Evolutionary conservation across 2,888 invertebrate genomes (phyloP), one percentile per base, ranked within the genome.

Genomic region (Trilocha varians): DNA sequence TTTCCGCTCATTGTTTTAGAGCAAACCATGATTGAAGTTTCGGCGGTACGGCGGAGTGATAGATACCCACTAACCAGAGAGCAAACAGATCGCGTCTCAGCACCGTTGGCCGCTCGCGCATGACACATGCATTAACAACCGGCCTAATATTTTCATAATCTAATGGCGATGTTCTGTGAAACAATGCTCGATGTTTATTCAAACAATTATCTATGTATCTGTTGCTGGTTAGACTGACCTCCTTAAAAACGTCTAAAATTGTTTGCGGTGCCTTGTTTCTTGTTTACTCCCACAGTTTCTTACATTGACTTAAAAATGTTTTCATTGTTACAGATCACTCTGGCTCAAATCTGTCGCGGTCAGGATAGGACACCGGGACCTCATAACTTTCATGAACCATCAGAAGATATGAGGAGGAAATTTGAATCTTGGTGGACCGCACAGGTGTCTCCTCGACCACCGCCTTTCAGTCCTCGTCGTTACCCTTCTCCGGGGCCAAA

Each of bases 391-490:
- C 89, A 90, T 36, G 94, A 95, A 55, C 90, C 93, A 6, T 89
- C 92, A 0, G 96, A 96, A 53, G 97, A 97, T 40, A 90, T 92
- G 62, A 90, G 94, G 16, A 88, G 94, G 45, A 94, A 95, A 70
- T 97, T 97, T 75, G 96, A 97, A 66, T 92, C 93, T 43, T 97
- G 97, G 97, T 95, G 94, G 91, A 89, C 90, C 35, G 88, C 91
- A 42, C 93, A 93, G 64, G 88, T 92, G 39, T 90, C 90, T 11
- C 90, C 91, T 0, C 80, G 88, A 32, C 86, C 86, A 0, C 80
- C 85, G 1, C 78, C 84, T 3, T 87, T 84, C 50, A 86, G 87
- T 52, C 85, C 86, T 4, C 70, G 86, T 2, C 79, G 87, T 36
- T 87, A 86, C 38, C 83, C 68, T 38, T 87, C 78, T 47, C 89